Evolutionary conservation across 2,113 vertebrate species (phyloP), one percentile per base, ranked within the genome.

Genomic region (Lathamus discolor): DNA sequence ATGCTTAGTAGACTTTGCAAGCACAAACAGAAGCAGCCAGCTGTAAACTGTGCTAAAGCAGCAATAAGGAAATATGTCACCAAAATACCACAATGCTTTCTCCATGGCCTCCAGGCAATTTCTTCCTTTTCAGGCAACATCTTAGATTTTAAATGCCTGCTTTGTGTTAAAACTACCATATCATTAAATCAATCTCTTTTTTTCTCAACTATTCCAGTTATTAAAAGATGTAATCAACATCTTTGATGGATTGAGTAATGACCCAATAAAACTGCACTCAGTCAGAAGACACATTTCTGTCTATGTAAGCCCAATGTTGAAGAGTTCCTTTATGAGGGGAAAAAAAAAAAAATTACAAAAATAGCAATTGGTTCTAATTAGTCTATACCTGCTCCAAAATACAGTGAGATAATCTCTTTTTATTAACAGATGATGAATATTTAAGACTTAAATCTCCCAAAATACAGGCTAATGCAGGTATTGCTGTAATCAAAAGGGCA

Each of bases 151-250:
- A 95, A 97, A 96, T 31, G 68, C 46, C n/a, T 97, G 51, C 84
- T 79, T 94, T 89, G 61, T 95, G 41, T 67, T 96, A 81, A 92
- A 69, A 61, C 33, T 82, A 11, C 51, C 75, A 17, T 77, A 59
- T 83, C 83, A 93, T 79, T 95, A 75, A 86, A 92, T 89, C 57
- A 73, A 72, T 86, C 73, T 89, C 46, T 76, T 70, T 73, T 63
- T 6, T 52, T 79, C 59, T 92, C 33, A 8, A 57, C 59, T 87
- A 49, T 63, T 95, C 11, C 82, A 69, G n/a, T 92, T 92, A 95
- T 88, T 95, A 96, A 97, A 96, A 96, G 52, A 94, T 87, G 91
- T 39, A 90, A 96, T 91, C 64, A 84, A n/a, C 51, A 66, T 68
- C 51, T 87, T 89, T 90, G 68, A 73, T 68, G 63, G 62, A 96